These are phyloP conservation scores for Zootoca vivipara DNA, from an alignment of 2,113 vertebrate species.

Conservation along the genomic window DNA sequence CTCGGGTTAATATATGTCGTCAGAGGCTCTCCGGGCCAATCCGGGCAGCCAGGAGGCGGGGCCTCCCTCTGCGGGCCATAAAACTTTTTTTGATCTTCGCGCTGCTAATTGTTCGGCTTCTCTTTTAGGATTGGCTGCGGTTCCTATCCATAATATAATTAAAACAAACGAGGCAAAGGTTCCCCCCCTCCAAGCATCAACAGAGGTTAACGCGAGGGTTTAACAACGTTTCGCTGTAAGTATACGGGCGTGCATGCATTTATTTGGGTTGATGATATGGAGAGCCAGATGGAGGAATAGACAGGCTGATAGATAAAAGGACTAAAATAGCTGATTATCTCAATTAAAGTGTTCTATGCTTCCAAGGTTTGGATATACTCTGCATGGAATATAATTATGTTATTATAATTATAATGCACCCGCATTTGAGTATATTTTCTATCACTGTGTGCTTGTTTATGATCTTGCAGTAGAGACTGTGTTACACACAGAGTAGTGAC, in stretches of 20 bases:
- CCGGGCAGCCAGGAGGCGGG: constrained; percentile 70
- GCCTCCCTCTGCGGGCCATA: constrained; percentile 70
- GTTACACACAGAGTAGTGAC: no score
- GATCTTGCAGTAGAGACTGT: background rate
- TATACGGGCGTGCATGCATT: background rate
- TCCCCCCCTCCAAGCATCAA: constrained; percentile 59
- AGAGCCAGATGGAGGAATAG: background rate
- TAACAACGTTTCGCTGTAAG: constrained; percentile 75
- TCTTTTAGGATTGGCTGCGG: constrained; percentile 81
- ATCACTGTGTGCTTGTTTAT: background rate
- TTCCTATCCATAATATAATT: constrained; percentile 79
- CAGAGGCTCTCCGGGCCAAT: constrained; percentile 82
- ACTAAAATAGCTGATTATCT: background rate
- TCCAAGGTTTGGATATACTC: background rate
- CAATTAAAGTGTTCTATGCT: background rate
- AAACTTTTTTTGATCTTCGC: constrained; percentile 80
- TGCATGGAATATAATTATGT: background rate
- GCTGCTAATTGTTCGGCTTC: constrained; percentile 80
- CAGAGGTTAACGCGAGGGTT: constrained; percentile 81
- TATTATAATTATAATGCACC: background rate
- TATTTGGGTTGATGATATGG: background rate
- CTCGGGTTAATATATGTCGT: constrained; percentile 91
- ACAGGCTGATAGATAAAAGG: constrained; percentile 21
- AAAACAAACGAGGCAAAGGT: constrained; percentile 70
- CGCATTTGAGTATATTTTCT: background rate